Conservation (phyloP, 2,113 vertebrate species). For the Cryptomyrus ogoouensis region DNA sequence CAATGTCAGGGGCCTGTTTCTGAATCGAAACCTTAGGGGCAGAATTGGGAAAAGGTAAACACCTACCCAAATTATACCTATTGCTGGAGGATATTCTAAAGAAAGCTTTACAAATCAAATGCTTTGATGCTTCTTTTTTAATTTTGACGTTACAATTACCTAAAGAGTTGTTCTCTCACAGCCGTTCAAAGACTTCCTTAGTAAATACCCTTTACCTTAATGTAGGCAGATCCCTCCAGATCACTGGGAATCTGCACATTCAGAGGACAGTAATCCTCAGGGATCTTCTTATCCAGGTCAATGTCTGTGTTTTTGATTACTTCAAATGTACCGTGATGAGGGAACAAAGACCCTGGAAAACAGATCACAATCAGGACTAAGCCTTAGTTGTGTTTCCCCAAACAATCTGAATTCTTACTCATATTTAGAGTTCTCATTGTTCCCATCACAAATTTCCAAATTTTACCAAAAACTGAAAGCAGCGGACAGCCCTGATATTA, state of each 20-base stretch:
- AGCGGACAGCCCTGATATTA: background rate
- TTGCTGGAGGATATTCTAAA: background rate
- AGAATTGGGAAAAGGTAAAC: background rate
- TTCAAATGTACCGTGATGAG: conserved; percentile 94
- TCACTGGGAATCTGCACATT: conserved; percentile 95
- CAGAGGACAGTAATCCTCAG: conserved; percentile 93
- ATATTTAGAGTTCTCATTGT: background rate
- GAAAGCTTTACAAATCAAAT: background rate
- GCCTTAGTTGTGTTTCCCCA: background rate
- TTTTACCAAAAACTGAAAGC: background rate
- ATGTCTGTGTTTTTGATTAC: conserved; percentile 98
- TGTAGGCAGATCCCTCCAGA: conserved; percentile 91
- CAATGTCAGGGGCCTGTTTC: conserved; percentile 92
- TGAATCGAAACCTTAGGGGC: conserved; percentile 87
- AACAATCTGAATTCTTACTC: background rate
- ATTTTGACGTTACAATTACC: background rate
- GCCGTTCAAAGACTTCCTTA: background rate
- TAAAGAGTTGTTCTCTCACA: background rate
- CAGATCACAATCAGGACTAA: background rate
- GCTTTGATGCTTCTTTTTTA: background rate
- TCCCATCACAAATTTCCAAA: background rate
- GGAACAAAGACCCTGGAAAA: conserved; percentile 83
- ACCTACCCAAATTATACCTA: background rate
- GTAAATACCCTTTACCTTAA: conserved; percentile 70
- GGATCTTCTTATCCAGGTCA: conserved; percentile 93